Conservation (phyloP, 2,797 vertebrate genomes). For the Pseudochirops corinnae region DNA sequence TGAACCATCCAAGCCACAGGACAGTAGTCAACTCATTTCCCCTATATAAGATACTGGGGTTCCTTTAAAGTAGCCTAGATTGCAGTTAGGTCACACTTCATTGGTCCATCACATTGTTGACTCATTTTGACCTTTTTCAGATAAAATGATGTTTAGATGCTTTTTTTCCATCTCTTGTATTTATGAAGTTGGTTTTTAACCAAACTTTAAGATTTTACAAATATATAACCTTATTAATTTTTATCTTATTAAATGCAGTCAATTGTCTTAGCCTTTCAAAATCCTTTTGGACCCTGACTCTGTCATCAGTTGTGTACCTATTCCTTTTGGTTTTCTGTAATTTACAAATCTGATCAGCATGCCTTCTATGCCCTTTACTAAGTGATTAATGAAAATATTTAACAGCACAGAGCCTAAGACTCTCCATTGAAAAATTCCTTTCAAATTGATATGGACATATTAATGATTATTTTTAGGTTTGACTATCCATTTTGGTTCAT, state of each 20-base stretch:
- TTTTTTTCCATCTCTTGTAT: not conserved
- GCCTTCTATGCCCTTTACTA: not conserved
- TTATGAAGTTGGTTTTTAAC: not conserved
- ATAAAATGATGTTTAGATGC: not conserved
- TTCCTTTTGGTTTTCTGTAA: not conserved
- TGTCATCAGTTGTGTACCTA: not conserved
- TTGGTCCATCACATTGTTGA: not conserved
- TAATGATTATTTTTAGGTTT: not conserved
- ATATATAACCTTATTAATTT: not conserved
- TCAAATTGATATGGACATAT: not conserved
- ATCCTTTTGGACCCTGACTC: not conserved
- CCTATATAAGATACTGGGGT: not conserved
- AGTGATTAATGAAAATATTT: not conserved
- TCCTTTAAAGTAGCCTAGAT: not conserved
- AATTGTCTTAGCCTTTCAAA: not conserved
- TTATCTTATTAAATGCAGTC: not conserved
- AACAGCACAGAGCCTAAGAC: not conserved
- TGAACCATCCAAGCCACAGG: not conserved
- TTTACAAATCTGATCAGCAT: not conserved
- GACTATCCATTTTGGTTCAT: not conserved
- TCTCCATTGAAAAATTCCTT: not conserved
- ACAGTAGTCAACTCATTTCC: not conserved
- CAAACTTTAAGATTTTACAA: not conserved
- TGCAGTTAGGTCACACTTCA: not conserved
- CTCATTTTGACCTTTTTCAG: not conserved